Percentiles rank a stretch among this genome's conserved stretches.
Evolutionary conservation across 2,888 invertebrate species (phyloP).

Genomic region (Gasteruption jaculator): DNA sequence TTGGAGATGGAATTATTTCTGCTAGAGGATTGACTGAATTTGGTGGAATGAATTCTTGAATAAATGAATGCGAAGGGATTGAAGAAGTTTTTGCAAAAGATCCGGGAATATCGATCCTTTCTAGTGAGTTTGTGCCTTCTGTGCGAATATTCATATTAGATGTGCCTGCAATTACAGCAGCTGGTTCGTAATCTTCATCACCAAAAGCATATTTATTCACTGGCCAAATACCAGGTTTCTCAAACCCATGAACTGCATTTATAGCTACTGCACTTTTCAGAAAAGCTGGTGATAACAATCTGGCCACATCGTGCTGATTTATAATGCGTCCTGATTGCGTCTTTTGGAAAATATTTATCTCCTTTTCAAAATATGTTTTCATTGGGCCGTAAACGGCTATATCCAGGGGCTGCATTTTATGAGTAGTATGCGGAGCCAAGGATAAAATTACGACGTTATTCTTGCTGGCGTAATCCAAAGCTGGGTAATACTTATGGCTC

Average conservation of each 20-base stretch:
- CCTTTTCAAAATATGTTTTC: too few species aligned
- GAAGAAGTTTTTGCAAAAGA: too few species aligned
- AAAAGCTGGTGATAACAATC: constrained; percentile 28
- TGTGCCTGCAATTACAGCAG: constrained; percentile 17
- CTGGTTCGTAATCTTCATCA: constrained; percentile 23
- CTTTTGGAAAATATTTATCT: too few species aligned
- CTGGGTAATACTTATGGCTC: constrained; percentile 32
- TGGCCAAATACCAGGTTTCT: constrained; percentile 21
- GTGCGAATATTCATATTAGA: too few species aligned
- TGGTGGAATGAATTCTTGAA: too few species aligned
- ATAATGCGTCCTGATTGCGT: constrained; percentile 32
- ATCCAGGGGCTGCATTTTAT: constrained; percentile 35
- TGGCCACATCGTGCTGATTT: constrained; percentile 27
- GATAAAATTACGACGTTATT: constrained; percentile 30
- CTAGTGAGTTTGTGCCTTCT: too few species aligned
- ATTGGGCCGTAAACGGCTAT: constrained; percentile 33
- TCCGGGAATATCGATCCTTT: too few species aligned
- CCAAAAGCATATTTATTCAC: constrained; percentile 21
- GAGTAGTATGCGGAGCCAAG: constrained; percentile 30
- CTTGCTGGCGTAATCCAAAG: constrained; percentile 30
- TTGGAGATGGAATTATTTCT: too few species aligned
- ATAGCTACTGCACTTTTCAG: constrained; percentile 25
- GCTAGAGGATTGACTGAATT: too few species aligned
- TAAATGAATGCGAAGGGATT: too few species aligned
- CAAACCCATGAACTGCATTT: constrained; percentile 20